A percentile compares a stretch with the other conserved stretches of the same genome.
phyloP scores from a whole-genome alignment of 2,888 invertebrate genomes.

The Imbricaverruca yamaguchii region DNA sequence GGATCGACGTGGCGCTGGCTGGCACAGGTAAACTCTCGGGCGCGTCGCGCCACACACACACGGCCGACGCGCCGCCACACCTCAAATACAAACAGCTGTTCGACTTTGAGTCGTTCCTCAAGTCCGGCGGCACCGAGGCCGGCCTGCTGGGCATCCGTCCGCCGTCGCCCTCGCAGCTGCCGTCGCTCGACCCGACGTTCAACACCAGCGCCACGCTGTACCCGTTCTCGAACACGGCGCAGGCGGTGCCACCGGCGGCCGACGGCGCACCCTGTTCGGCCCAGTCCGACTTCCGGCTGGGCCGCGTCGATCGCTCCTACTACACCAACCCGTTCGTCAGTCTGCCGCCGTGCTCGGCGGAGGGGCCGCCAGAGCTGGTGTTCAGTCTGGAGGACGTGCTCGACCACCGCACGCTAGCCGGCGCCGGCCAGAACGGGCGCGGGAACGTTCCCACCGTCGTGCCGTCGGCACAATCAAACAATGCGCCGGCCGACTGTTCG shows the following conservation, averaged over 20 bases:
- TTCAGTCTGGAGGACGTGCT: background rate
- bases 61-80: background rate
- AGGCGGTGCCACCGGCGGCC: slow-evolving; percentile 6
- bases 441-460: background rate
- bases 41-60: background rate
- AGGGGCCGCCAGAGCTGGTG: slow-evolving; percentile 12
- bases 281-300: background rate
- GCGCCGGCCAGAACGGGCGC: no score
- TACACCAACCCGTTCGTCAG: background rate
- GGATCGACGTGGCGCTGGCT: background rate
- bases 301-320: background rate
- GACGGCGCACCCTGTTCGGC: background rate
- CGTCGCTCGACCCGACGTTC: slow-evolving; percentile 16
- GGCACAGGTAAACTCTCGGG: background rate
- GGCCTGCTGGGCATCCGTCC: background rate
- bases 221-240: slow-evolving; percentile 4
- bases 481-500: background rate
- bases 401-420: background rate
- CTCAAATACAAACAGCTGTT: slow-evolving; percentile 5
- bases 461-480: background rate
- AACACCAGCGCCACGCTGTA: slow-evolving; percentile 18
- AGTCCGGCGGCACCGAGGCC: background rate
- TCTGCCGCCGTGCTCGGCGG: background rate
- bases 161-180: background rate
- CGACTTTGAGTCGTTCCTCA: slow-evolving; percentile 6